Evolutionary conservation across 2,888 invertebrate genomes (phyloP), one percentile per base, ranked within the genome.

Genomic region (Hydraecia micacea): DNA sequence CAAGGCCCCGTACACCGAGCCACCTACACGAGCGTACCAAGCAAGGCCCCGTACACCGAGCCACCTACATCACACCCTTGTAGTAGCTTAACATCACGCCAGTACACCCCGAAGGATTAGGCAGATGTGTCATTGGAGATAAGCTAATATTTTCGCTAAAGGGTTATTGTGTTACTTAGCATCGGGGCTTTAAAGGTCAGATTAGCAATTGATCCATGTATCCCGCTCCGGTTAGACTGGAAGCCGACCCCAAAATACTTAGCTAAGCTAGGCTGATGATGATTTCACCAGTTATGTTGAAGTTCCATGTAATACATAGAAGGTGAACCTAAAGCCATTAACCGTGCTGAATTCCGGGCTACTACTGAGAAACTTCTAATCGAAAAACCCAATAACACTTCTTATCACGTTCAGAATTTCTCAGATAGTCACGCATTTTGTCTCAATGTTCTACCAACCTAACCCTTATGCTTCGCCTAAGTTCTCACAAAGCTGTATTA

Each of bases 1-100:
- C 5, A 18, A 55, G 25, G 36, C 63, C 36, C 52, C 25, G 36
- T 11, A 39, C 18, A 25, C 74, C 49, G 28, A n/a, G n/a, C n/a
- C n/a, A n/a, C n/a, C n/a, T n/a, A 75, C 49, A 49, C 46, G 28
- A 63, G 73, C 42, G 25, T 36, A 28, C 18, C 28, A 11, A 36
- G 36, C 5, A 18, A 55, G 25, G 36, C 63, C 36, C 52, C 25
- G 36, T 11, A 39, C 18, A 25, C 74, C 49, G 28, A 63, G 74
- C 39, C 21, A 65, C 81, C 65, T 81, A 81, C 66, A 66, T 81
- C 75, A 81, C 39, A 81, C 65, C 65, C n/a, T 25, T 52, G 75
- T 65, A 32, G 42, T 52, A 15, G 9, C 8, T 25, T 25, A 8
- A 74, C 15, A 55, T 63, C 28, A 55, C 28, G 73, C 36, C 46